Base-by-base conservation (phyloP, 2,888 invertebrate genomes). In the Eumerus sabulonum region DNA sequence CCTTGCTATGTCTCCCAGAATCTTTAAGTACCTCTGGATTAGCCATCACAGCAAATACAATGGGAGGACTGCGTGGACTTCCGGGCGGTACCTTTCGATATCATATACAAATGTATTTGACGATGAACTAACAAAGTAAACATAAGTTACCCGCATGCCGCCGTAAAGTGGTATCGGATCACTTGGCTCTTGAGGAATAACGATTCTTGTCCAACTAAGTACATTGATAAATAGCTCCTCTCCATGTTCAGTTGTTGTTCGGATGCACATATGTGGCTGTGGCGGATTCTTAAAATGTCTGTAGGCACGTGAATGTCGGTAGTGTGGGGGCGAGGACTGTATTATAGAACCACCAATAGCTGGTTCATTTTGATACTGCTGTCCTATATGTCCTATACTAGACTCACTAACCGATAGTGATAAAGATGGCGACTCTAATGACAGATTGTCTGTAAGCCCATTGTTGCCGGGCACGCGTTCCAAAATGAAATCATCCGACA, bases 181-280 rank as follows among this genome's bases (percentile, higher is more conserved):
- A 59, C 91, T 91, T 82, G 92, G 91, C 84, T 91, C 92, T 82
- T 91, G 91, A 13, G 93, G 93, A 86, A 92, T 92, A 0, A 92
- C 92, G 82, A 94, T 92, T 86, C 93, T 92, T 83, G 93, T 93
- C 93, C 94, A 94, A 84, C 93, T 93, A 54, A 94, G 86, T 44
- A 94, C 93, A 86, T 94, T 94, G 81, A 94, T 92, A 83, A 90
- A 92, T 42, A 92, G 86, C 84, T 92, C 92, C 70, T 87, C 87
- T 13, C 89, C 89, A 18, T 86, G 81, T 73, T 91, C 91, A 0
- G 90, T 88, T 16, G 91, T 90, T 82, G 91, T 91, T 82, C 91
- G 91, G 86, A 93, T 90, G 87, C 94, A 94, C 93, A 94, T 93
- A 87, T 93, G 93, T 11, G 94, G 94, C 82, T 94, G 93, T 1